Base-by-base conservation (phyloP, 1,140 invertebrate species). In the Euwallacea fornicatus region DNA sequence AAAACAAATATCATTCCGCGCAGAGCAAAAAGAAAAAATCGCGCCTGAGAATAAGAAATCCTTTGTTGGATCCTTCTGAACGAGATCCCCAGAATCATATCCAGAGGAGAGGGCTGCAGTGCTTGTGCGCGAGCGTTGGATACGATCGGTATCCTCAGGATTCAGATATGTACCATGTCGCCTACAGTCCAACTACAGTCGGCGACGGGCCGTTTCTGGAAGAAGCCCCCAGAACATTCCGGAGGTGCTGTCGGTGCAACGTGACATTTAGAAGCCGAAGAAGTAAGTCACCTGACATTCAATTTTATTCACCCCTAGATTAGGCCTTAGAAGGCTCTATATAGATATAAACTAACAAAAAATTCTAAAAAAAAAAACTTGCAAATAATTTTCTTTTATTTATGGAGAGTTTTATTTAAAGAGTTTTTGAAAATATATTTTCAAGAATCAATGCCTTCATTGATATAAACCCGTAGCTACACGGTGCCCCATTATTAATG, bases 1-100 rank as follows among this genome's bases (percentile, higher is more conserved):
- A 50, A 61, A 69, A 69, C 66, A 60, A 60, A 69, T 16, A 69
- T 60, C n/a, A 59, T 71, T 64, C 43, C 54, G 69, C 69, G 69
- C 69, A 71, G 47, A 69, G 42, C 60, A 63, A 65, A 69, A 64
- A 47, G 54, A 71, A 71, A 71, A 71, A 71, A 69, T 50, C 61
- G 56, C 56, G 66, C 46, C 59, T 61, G 16, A 10, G 56, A 54
- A 69, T 69, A 69, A 69, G 58, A 43, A 59, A 69, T 69, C 69
- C 69, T 71, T 71, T 71, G 69, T 71, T 64, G 56, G 44, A 64
- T 66, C 69, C 50, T 44, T 64, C 69, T 53, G 47, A 42, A 65
- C 69, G 44, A 58, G 60, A 59, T 58, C 50, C 69, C 67, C 54
- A 62, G 58, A 61, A 63, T 63, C 67, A 62, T 69, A 53, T 47